A percentile compares a stretch with the other conserved stretches of the same genome.
phyloP scores from a whole-genome alignment of 2,888 invertebrate genomes.

The Elysia crispata region DNA sequence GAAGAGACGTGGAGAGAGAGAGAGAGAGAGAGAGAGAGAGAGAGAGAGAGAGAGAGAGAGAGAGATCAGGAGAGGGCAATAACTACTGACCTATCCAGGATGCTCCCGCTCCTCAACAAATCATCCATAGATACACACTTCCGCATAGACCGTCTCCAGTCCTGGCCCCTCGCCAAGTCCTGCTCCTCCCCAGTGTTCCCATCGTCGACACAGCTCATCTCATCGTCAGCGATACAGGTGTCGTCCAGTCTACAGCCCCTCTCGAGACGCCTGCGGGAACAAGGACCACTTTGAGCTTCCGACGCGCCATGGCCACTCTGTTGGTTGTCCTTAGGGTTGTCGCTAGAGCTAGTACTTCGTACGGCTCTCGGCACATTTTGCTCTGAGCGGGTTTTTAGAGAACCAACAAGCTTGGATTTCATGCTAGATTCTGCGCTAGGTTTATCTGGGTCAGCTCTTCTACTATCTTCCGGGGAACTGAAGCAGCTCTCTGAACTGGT shows the following conservation, averaged over 20 bases:
- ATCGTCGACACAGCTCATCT: conserved; percentile 36
- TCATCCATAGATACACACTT: conserved; percentile 34
- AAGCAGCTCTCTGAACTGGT: too few species aligned
- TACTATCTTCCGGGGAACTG: not conserved
- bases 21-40: conserved; percentile 22
- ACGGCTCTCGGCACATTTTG: not conserved
- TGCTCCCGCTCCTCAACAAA: too few species aligned
- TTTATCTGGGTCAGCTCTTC: not conserved
- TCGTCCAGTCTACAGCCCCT: conserved; percentile 5
- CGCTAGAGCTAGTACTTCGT: not conserved
- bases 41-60: conserved; percentile 43
- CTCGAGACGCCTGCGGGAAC: too few species aligned
- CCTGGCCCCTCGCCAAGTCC: not conserved
- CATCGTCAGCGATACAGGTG: conserved; percentile 40
- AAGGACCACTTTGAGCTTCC: too few species aligned
- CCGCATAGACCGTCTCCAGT: too few species aligned
- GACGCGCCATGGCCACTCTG: too few species aligned
- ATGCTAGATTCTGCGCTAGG: not conserved
- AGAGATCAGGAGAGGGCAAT: conserved; percentile 28
- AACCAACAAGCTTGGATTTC: not conserved
- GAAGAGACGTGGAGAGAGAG: too few species aligned
- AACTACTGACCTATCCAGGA: too few species aligned
- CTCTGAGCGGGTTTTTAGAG: too few species aligned
- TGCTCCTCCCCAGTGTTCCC: not conserved
- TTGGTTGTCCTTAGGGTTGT: too few species aligned